phyloP scores from a whole-genome alignment of 23 tunicate genomes.

The Trididemnum nubilum region DNA sequence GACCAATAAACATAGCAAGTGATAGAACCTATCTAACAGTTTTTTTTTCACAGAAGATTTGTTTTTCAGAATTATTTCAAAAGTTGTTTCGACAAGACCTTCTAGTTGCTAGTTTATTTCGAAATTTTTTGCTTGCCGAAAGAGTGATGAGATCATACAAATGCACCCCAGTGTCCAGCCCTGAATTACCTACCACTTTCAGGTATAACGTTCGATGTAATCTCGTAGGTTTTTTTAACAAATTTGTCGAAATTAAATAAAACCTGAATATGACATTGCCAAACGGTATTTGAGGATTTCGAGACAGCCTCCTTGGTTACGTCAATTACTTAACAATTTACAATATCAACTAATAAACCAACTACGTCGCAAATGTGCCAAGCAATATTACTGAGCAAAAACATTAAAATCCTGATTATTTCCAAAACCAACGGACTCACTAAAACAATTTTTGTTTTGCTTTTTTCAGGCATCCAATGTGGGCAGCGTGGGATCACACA shows the following conservation, averaged over 20 bases:
- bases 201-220: slow-evolving; percentile 21
- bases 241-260: not conserved
- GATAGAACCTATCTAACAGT: too few species aligned
- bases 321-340: too few species aligned
- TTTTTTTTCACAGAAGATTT: too few species aligned
- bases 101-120: slow-evolving; percentile 88
- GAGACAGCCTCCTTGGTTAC: too few species aligned
- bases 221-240: too few species aligned
- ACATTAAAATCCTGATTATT: too few species aligned
- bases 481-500: slow-evolving; percentile 95
- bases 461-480: slow-evolving; percentile 83
- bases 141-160: slow-evolving; percentile 95
- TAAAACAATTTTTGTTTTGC: too few species aligned
- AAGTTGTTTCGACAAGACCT: slow-evolving; percentile 91
- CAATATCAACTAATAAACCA: not conserved
- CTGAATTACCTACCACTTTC: slow-evolving; percentile 82
- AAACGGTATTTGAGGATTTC: too few species aligned
- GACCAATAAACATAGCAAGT: too few species aligned
- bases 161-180: slow-evolving; percentile 90
- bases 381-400: too few species aligned
- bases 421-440: too few species aligned
- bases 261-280: too few species aligned
- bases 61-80: slow-evolving; percentile 84
- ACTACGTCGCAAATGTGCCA: not conserved
- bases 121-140: slow-evolving; percentile 93